These are phyloP conservation scores for Ophioninae sp. DNA, from an alignment of 2,888 invertebrate genomes.

Conservation along the genomic window DNA sequence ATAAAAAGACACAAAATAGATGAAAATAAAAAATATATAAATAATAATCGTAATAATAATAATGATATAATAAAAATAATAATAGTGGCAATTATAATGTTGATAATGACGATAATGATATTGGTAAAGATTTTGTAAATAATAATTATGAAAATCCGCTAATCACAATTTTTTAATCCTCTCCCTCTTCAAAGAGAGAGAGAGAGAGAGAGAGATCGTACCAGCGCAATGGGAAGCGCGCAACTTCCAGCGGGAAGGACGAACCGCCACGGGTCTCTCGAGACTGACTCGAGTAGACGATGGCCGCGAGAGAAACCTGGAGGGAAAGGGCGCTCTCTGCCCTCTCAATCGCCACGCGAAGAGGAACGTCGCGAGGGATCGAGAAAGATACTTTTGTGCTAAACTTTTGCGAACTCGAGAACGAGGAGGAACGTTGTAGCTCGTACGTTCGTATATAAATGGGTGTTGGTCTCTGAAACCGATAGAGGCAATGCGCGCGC, in stretches of 20 bases:
- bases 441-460: constrained; percentile 25
- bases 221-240: constrained; percentile 8
- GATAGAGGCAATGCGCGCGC: constrained; percentile 13
- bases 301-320: constrained; percentile 28
- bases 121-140: no score
- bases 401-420: constrained; percentile 51
- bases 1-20: no score
- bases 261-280: constrained; percentile 23
- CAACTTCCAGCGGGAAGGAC: constrained; percentile 56
- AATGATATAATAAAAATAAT: no score
- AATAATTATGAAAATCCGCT: no score
- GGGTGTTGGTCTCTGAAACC: not conserved
- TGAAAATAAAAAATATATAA: no score
- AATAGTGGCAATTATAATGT: no score
- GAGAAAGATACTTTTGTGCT: not conserved
- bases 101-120: no score
- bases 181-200: no score
- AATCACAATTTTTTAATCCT: no score
- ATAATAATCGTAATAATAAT: no score
- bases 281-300: constrained; percentile 26
- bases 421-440: constrained; percentile 55
- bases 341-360: constrained; percentile 16
- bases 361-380: constrained; percentile 11
- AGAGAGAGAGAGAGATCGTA: not conserved
- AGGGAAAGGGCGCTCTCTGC: constrained; percentile 30